Evolutionary conservation across 2,797 vertebrate species (phyloP).

Genomic region (Oreortyx pictus): DNA sequence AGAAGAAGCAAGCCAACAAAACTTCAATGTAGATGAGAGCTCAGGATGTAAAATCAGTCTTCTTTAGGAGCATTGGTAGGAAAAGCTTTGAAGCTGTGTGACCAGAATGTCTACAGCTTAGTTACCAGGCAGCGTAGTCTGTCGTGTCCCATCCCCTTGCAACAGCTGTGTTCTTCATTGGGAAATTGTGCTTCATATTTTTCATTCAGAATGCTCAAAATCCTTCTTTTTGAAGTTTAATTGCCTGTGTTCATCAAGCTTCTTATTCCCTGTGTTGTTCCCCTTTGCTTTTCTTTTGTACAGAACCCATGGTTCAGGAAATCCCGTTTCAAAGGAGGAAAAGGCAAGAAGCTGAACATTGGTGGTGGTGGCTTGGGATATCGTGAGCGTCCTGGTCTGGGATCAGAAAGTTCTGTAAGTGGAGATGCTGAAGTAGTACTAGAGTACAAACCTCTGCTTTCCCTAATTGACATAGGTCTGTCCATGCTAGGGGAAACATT

Average conservation of each 20-base stretch:
- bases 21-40: neutral
- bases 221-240: neutral
- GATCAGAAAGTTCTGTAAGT: conserved; percentile 92
- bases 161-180: neutral
- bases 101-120: neutral
- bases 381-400: conserved; percentile 93
- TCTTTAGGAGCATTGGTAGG: neutral
- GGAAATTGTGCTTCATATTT: neutral
- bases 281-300: neutral
- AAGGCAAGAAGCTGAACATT: conserved; percentile 95
- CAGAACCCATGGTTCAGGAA: conserved; percentile 99
- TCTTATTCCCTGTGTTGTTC: neutral
- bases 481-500: neutral
- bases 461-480: neutral
- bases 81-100: neutral
- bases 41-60: neutral
- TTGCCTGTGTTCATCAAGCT: neutral
- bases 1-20: neutral
- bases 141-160: neutral
- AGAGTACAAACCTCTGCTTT: too few relatives aligned
- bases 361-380: conserved; percentile 97
- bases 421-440: neutral
- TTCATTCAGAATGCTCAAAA: neutral
- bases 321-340: conserved; percentile 95
- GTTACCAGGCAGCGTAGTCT: neutral